Base-by-base conservation (phyloP, 2,113 vertebrate species). In the Amblyopsis rosae region DNA sequence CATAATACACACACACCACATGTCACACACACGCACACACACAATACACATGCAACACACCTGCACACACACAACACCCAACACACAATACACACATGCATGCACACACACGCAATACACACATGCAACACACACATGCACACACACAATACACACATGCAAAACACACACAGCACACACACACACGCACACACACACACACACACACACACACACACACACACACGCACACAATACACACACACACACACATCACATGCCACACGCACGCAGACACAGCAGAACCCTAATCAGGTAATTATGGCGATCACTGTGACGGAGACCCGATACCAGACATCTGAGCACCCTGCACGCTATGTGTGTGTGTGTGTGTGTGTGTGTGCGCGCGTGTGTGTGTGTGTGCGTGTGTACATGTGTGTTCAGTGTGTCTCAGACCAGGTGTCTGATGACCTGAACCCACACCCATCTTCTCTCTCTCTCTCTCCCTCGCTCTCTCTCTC, bases 271-370 rank as follows among this genome's bases (percentile, higher is more conserved):
- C 65, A 59, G 41, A 47, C 48, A 41, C 35, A 41, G 35, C 59
- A 3, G 77, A 51, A 67, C 74, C 60, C 62, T 0, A 70, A 61
- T 83, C 67, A 67, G 76, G 83, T 81, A 86, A 84, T 83, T 82
- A 83, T 62, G 72, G 62, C 81, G 57, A 81, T 88, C 83, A 73
- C 9, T 17, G 9, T 68, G 73, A 33, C 17, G 12, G 84, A 79
- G 61, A 89, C 77, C 79, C 50, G 85, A 89, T 81, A 86, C 89
- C 82, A 70, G 89, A 86, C 85, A 89, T 68, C 64, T 69, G 89
- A 90, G 85, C 87, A 72, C 57, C 0, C 51, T n/a, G 4, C 62
- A 51, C 54, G 54, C 12, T n/a, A 53, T 67, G 65, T 46, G 35
- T 13, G 65, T 19, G 53, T 17, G 65, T 57, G 35, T 33, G 10